phyloP scores from a whole-genome alignment of 2,888 invertebrate genomes.

The Globia sparganii region DNA sequence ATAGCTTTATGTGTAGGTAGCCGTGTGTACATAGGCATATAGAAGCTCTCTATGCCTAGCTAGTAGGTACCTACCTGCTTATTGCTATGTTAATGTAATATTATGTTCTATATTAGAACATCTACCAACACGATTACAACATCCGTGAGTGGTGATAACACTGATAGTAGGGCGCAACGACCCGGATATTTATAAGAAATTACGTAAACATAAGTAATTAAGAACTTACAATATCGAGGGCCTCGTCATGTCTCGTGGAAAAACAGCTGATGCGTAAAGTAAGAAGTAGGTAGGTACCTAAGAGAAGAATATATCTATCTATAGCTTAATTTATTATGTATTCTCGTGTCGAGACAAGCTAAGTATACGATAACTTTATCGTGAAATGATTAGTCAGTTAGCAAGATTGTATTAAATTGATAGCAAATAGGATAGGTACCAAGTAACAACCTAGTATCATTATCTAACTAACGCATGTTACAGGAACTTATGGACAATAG shows the following conservation, averaged over 20 bases:
- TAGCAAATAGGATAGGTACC: too few species aligned
- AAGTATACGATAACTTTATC: neutral
- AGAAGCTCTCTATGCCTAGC: too few species aligned
- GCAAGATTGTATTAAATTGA: neutral
- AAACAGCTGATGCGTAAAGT: neutral
- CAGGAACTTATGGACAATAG: too few species aligned
- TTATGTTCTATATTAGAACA: constrained; percentile 11
- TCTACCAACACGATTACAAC: constrained; percentile 59
- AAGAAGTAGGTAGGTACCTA: neutral
- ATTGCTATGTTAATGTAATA: too few species aligned
- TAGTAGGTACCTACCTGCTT: neutral
- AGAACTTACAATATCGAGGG: constrained; percentile 6
- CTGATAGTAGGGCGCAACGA: constrained; percentile 69
- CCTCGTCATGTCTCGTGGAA: neutral
- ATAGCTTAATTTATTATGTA: too few species aligned
- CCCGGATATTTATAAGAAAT: constrained; percentile 70
- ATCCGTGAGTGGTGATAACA: constrained; percentile 65
- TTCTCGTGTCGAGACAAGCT: neutral
- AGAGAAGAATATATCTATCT: too few species aligned
- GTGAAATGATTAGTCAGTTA: neutral
- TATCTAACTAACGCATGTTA: too few species aligned
- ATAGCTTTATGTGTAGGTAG: too few species aligned
- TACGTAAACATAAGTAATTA: constrained; percentile 32
- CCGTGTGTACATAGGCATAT: too few species aligned
- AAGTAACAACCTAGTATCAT: too few species aligned